These are phyloP conservation scores for Hyposoter dolosus DNA, from an alignment of 2,888 invertebrate genomes.

Conservation along the genomic window DNA sequence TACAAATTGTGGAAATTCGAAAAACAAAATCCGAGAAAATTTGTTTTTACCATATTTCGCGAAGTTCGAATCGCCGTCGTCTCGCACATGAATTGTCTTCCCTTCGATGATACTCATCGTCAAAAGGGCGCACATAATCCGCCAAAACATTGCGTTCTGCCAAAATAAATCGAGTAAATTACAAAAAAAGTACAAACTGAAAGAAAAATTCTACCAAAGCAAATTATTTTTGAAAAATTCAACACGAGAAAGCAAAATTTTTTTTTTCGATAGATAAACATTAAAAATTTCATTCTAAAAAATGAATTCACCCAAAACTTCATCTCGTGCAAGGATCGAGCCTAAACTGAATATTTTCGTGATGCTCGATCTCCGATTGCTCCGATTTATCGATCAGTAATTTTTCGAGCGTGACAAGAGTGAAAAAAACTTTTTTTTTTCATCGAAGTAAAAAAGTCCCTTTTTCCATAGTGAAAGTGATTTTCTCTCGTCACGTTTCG, in stretches of 20 bases:
- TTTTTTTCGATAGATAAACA: background rate
- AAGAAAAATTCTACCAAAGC: background rate
- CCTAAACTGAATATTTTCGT: conserved; percentile 34
- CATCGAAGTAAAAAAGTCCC: background rate
- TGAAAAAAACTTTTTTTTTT: conserved; percentile 28
- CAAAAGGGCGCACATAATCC: conserved; percentile 35
- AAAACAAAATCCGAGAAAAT: background rate
- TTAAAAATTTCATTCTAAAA: background rate
- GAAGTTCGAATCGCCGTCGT: conserved; percentile 58
- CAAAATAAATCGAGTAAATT: background rate
- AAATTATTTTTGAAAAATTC: background rate
- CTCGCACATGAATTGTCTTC: background rate
- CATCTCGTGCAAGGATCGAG: conserved; percentile 36
- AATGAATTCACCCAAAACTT: conserved; percentile 16
- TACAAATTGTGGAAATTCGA: no score
- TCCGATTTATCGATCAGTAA: conserved; percentile 38
- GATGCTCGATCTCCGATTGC: background rate
- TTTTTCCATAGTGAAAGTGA: conserved; percentile 53
- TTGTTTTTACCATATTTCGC: conserved; percentile 45
- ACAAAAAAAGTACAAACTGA: background rate
- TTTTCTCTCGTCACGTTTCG: conserved; percentile 31
- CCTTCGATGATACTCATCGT: conserved; percentile 44
- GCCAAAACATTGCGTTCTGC: conserved; percentile 36
- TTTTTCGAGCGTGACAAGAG: conserved; percentile 54
- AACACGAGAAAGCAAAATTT: background rate